These are phyloP conservation scores for Carollia perspicillata DNA, from an alignment of 2,113 vertebrate species.

Conservation along the genomic window DNA sequence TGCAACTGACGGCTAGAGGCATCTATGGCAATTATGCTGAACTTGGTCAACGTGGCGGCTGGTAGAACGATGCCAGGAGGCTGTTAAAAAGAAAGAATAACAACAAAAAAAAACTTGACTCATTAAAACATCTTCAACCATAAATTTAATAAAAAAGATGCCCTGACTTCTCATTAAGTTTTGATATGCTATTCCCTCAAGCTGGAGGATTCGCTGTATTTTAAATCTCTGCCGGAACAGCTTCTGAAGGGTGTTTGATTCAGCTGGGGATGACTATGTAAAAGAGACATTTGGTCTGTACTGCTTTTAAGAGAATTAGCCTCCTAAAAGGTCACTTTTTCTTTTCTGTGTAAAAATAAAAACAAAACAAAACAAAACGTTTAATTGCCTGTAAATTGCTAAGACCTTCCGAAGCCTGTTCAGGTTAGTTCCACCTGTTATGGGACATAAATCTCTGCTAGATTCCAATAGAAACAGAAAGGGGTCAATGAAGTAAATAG, in stretches of 20 bases:
- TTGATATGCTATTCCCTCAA: slow-evolving; percentile 40
- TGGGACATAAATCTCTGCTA: not conserved
- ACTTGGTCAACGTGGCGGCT: not conserved
- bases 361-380: not conserved
- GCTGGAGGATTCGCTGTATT: slow-evolving; percentile 22
- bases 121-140: slow-evolving; percentile 61
- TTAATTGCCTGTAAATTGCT: not conserved
- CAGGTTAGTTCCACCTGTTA: not conserved
- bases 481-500: not conserved
- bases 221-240: slow-evolving; percentile 35
- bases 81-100: not conserved
- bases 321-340: not conserved
- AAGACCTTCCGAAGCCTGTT: not conserved
- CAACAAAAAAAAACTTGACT: not conserved
- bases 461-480: not conserved
- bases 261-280: not conserved
- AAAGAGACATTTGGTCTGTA: not conserved
- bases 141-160: slow-evolving; percentile 67
- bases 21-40: slow-evolving; percentile 10
- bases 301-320: not conserved
- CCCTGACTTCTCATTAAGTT: slow-evolving; percentile 58
- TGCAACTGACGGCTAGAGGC: not conserved
- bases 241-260: not conserved
- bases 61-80: not conserved
- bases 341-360: not conserved